phyloP scores from a whole-genome alignment of 2,888 invertebrate genomes.

The Cylindroiulus punctatus region DNA sequence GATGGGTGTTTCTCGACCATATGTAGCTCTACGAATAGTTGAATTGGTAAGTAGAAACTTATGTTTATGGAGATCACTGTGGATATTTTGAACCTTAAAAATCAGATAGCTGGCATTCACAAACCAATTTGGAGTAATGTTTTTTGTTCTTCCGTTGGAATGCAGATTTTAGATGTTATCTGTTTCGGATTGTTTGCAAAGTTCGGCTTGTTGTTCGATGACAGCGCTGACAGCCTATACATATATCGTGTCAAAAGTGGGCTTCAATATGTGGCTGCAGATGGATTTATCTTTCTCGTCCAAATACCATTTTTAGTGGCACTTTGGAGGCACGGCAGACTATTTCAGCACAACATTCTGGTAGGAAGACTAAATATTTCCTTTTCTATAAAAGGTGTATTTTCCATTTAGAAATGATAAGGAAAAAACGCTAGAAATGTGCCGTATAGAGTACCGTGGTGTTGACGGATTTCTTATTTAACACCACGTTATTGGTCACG shows the following conservation, averaged over 20 bases:
- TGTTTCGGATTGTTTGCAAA: constrained; percentile 9
- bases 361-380: background rate
- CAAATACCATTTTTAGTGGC: constrained; percentile 15
- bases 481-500: no score
- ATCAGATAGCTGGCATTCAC: background rate
- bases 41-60: background rate
- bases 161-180: background rate
- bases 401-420: no score
- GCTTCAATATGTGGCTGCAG: background rate
- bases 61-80: background rate
- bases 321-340: background rate
- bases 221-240: background rate
- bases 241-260: background rate
- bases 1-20: background rate
- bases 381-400: no score
- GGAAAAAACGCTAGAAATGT: no score
- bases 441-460: no score
- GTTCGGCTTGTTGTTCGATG: constrained; percentile 2
- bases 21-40: background rate
- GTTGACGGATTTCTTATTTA: no score
- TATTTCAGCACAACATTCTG: constrained; percentile 1
- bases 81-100: background rate
- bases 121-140: background rate
- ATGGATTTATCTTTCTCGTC: background rate
- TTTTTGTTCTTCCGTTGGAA: background rate